These are phyloP conservation scores for Hesperophylax magnus DNA, from an alignment of 1,140 invertebrate genomes.

Conservation along the genomic window DNA sequence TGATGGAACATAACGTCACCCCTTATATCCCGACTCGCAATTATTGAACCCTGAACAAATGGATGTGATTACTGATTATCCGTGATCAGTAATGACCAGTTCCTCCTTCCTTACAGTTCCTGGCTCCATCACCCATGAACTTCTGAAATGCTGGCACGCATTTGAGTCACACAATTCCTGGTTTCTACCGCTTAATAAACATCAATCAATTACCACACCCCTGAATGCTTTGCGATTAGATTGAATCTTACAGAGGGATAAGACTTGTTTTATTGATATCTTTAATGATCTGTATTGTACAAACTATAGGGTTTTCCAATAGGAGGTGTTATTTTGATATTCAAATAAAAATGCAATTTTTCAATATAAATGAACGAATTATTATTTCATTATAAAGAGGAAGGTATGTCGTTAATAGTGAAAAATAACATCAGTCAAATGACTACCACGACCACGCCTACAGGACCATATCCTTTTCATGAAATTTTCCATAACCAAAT, in stretches of 20 bases:
- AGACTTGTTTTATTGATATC: neutral
- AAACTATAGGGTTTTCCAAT: no score
- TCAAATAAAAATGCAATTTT: no score
- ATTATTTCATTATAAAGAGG: no score
- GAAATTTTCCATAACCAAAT: no score
- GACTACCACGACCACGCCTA: no score
- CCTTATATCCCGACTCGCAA: neutral
- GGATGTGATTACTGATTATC: neutral
- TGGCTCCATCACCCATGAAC: neutral
- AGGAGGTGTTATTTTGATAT: no score
- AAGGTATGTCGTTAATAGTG: no score
- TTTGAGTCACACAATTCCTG: neutral
- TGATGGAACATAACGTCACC: neutral
- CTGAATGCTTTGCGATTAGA: neutral
- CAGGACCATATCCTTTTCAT: no score
- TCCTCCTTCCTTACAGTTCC: neutral
- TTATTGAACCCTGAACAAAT: conserved; percentile 1
- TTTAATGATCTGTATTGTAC: neutral
- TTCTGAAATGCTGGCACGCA: neutral
- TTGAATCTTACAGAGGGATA: neutral
- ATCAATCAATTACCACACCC: neutral
- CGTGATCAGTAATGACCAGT: neutral
- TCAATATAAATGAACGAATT: no score
- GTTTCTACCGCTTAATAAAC: conserved; percentile 6
- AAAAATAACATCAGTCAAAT: no score